phyloP scores from a whole-genome alignment of 1,140 invertebrate species.

The Samia ricini region DNA sequence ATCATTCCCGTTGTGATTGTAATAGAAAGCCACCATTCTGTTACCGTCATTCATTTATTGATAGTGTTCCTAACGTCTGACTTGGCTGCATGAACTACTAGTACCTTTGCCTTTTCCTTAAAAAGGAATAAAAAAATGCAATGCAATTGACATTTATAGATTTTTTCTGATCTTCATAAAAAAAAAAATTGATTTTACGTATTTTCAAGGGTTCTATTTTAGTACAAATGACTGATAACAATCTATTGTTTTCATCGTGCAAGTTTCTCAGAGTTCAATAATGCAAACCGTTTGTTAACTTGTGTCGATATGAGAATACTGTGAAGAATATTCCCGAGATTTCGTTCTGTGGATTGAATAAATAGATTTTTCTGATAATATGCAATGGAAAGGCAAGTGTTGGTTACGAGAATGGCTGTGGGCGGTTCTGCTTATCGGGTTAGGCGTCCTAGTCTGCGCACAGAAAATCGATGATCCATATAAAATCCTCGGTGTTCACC shows the following conservation, averaged over 20 bases:
- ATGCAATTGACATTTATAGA: too few species aligned
- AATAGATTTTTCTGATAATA: slow-evolving; percentile 44
- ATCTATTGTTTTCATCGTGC: slow-evolving; percentile 27
- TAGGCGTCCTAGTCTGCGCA: slow-evolving; percentile 52
- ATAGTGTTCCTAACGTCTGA: too few species aligned
- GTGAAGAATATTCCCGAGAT: slow-evolving; percentile 30
- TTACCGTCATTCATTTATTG: too few species aligned
- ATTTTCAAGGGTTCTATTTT: slow-evolving; percentile 44
- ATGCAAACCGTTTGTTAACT: slow-evolving; percentile 13
- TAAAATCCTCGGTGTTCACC: slow-evolving; percentile 87
- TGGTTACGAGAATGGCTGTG: slow-evolving; percentile 60
- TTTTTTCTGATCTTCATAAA: too few species aligned
- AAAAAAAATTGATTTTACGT: slow-evolving; percentile 26
- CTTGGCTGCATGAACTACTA: too few species aligned
- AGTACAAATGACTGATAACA: slow-evolving; percentile 37
- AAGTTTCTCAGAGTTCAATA: slow-evolving; percentile 38
- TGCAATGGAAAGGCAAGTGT: slow-evolving; percentile 64
- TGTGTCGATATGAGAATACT: slow-evolving; percentile 30
- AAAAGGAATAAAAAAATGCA: too few species aligned
- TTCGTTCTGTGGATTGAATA: slow-evolving; percentile 28
- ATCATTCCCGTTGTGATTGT: too few species aligned
- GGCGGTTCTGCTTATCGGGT: slow-evolving; percentile 41
- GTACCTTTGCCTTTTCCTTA: too few species aligned
- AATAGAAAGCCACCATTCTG: too few species aligned
- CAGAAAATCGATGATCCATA: slow-evolving; percentile 88